Evolutionary conservation across 1,140 invertebrate genomes (phyloP).

Genomic region (Drosophila azteca): DNA sequence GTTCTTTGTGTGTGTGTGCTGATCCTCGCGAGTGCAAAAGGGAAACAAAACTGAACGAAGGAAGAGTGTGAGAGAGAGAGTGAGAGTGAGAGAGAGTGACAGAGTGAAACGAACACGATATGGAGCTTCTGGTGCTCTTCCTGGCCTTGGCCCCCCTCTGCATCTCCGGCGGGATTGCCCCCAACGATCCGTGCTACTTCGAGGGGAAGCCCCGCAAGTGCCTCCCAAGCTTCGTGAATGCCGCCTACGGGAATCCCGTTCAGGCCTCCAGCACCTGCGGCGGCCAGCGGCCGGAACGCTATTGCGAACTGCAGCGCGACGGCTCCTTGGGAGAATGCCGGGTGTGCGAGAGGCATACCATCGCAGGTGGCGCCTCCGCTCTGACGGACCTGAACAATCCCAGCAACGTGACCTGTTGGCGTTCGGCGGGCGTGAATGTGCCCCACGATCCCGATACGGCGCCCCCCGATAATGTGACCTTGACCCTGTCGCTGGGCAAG

Average conservation of each 20-base stretch:
- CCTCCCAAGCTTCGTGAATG: constrained; percentile 99
- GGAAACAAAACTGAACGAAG: constrained; percentile 16
- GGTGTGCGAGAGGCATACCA: constrained; percentile 92
- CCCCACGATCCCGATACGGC: constrained; percentile 87
- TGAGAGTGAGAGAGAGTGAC: constrained; percentile 11
- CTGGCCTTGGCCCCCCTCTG: constrained; percentile 21
- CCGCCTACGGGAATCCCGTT: constrained; percentile 95
- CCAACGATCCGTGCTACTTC: constrained; percentile 95
- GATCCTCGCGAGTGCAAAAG: constrained; percentile 61
- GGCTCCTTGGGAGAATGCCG: constrained; percentile 88
- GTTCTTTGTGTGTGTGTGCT: constrained; percentile 43
- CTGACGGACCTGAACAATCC: constrained; percentile 99
- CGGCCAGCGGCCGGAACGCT: constrained; percentile 87
- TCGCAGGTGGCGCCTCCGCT: constrained; percentile 87
- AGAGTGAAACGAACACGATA: not conserved
- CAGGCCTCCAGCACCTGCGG: constrained; percentile 97
- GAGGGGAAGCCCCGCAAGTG: constrained; percentile 93
- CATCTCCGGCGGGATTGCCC: constrained; percentile 40
- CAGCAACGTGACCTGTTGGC: constrained; percentile 98
- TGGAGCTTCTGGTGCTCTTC: constrained; percentile 21
- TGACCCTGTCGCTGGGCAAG: constrained; percentile 96
- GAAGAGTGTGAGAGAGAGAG: not conserved
- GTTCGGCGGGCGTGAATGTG: constrained; percentile 93
- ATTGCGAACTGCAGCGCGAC: constrained; percentile 88
- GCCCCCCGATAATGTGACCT: constrained; percentile 95